A percentile compares a stretch with the other conserved stretches of the same genome.
These are phyloP conservation scores for Alfaro cultratus DNA, from an alignment of 2,797 vertebrate species.

Conservation along the genomic window DNA sequence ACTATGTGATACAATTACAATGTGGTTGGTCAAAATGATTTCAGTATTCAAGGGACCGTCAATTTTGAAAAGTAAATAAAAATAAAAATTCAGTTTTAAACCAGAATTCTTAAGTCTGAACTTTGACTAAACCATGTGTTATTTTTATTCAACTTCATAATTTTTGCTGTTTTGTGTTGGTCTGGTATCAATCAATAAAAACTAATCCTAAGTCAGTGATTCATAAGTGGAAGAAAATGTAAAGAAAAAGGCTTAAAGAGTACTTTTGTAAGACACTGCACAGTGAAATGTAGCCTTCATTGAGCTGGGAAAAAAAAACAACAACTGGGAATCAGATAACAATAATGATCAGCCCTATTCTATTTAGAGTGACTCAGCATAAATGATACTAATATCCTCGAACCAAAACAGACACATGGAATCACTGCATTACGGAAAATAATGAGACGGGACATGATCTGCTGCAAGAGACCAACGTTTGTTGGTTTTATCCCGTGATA, in stretches of 20 bases:
- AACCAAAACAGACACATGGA: slow-evolving; percentile 5
- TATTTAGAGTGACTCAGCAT: background rate
- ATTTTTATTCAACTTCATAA: background rate
- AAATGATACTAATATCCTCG: background rate
- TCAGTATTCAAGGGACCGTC: background rate
- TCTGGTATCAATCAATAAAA: background rate
- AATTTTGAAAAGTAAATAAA: background rate
- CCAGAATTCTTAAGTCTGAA: background rate
- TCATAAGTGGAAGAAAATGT: background rate
- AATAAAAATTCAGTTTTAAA: background rate
- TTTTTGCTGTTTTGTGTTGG: background rate
- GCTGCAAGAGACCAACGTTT: slow-evolving; percentile 9
- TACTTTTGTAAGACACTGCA: background rate
- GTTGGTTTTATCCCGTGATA: slow-evolving; percentile 34
- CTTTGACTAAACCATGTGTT: background rate
- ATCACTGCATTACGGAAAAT: background rate
- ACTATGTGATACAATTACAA: background rate
- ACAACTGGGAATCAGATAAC: background rate
- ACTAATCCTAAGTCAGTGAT: background rate
- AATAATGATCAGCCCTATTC: slow-evolving; percentile 7
- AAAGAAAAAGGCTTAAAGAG: background rate
- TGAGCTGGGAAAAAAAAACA: background rate
- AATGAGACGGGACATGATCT: slow-evolving; percentile 7
- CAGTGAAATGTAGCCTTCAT: background rate
- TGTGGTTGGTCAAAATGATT: background rate